These are phyloP conservation scores for Dasysyrphus albostriatus DNA, from an alignment of 2,888 invertebrate species.

Conservation along the genomic window DNA sequence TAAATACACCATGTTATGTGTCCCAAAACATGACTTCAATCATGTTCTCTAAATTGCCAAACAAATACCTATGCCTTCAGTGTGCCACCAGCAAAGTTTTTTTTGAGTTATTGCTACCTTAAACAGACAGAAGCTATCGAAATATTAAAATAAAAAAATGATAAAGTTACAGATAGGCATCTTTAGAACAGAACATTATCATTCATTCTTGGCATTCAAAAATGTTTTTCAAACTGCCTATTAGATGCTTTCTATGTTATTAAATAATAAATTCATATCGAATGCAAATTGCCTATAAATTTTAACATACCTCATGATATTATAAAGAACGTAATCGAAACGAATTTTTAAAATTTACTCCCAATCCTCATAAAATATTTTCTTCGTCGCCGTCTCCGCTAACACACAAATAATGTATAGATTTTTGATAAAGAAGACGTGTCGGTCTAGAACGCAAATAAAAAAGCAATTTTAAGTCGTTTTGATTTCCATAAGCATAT, in stretches of 20 bases:
- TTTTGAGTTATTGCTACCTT: too few species aligned
- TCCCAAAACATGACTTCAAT: too few species aligned
- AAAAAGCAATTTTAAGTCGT: constrained; percentile 35
- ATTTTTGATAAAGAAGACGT: constrained; percentile 26
- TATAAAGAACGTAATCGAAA: background rate
- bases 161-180: background rate
- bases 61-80: too few species aligned
- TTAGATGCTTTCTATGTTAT: background rate
- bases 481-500: constrained; percentile 42
- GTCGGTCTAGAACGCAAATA: background rate
- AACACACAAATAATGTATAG: background rate
- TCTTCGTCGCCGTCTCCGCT: background rate
- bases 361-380: background rate
- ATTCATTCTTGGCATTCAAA: background rate
- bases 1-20: too few species aligned
- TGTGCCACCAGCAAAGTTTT: too few species aligned
- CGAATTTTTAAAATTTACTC: background rate
- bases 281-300: constrained; percentile 13
- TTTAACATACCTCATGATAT: background rate
- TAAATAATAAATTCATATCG: constrained; percentile 17
- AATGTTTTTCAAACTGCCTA: background rate
- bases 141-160: too few species aligned
- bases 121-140: too few species aligned
- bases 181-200: background rate
- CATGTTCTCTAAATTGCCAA: too few species aligned